Percentiles rank a stretch among this genome's conserved stretches.
Conservation (phyloP, 2,797 vertebrate species). For the Lerista edwardsae region DNA sequence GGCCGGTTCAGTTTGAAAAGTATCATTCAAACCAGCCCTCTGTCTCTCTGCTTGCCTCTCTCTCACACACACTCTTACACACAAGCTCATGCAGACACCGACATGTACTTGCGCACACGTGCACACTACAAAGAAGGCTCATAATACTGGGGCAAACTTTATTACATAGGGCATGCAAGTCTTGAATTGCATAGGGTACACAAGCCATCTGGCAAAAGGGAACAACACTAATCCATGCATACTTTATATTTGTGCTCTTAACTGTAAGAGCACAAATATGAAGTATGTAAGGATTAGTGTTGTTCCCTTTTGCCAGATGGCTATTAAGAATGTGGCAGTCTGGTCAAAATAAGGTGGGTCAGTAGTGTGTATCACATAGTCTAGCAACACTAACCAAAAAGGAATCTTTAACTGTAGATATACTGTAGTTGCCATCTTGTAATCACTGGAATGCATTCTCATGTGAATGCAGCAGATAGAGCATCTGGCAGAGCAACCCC, state of each 20-base stretch:
- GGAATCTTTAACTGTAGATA: not conserved
- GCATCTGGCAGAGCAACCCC: not conserved
- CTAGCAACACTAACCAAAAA: not conserved
- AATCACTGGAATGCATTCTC: not conserved
- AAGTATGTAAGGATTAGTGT: no score
- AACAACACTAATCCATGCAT: not conserved
- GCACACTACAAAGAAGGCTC: not conserved
- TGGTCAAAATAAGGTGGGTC: not conserved
- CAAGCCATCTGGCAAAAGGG: not conserved
- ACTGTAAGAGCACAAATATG: no score
- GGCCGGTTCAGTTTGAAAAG: no score
- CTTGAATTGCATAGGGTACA: no score
- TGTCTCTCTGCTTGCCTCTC: not conserved
- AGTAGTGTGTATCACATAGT: not conserved
- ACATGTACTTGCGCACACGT: no score
- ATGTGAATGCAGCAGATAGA: not conserved
- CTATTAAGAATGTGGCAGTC: not conserved
- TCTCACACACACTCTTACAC: not conserved
- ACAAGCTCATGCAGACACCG: no score
- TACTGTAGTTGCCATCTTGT: not conserved
- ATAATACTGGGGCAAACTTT: not conserved
- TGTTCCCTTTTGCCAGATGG: no score
- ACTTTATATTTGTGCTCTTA: not conserved
- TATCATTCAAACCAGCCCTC: not conserved
- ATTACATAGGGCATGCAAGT: not conserved